phyloP scores from a whole-genome alignment of 2,888 invertebrate species.

The Ceriagrion tenellum region DNA sequence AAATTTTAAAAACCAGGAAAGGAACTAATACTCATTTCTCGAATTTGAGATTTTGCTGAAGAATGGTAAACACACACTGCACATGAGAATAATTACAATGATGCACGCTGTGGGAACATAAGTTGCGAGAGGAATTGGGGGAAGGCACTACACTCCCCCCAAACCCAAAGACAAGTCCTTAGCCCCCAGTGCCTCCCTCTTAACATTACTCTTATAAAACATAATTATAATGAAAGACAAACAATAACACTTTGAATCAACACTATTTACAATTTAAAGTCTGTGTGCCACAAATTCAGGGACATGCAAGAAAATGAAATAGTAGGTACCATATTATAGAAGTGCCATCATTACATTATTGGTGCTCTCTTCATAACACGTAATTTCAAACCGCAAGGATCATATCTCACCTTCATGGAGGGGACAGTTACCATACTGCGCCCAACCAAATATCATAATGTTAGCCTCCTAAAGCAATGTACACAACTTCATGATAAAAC shows the following conservation, averaged over 20 bases:
- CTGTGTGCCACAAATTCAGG: neutral
- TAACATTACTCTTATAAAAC: constrained; percentile 1
- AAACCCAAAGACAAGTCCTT: neutral
- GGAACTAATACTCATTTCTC: constrained; percentile 48
- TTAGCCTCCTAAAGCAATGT: neutral
- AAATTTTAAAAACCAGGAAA: constrained; percentile 37
- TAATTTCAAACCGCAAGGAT: neutral
- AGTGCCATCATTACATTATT: neutral
- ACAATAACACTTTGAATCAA: constrained; percentile 1
- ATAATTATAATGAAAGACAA: constrained; percentile 28
- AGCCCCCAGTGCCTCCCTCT: neutral
- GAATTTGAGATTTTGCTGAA: constrained; percentile 7
- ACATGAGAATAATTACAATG: constrained; percentile 38
- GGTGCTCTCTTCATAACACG: neutral
- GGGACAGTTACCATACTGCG: neutral
- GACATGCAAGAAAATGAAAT: neutral
- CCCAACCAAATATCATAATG: neutral
- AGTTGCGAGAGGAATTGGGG: neutral
- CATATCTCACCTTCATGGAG: neutral
- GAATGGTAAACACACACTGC: constrained; percentile 26
- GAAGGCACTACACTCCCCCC: neutral
- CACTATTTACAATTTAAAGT: constrained; percentile 19
- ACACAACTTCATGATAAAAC: neutral
- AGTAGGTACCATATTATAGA: neutral
- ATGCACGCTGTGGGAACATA: constrained; percentile 18